phyloP scores from a whole-genome alignment of 2,888 invertebrate species.

The Dynastes maya region DNA sequence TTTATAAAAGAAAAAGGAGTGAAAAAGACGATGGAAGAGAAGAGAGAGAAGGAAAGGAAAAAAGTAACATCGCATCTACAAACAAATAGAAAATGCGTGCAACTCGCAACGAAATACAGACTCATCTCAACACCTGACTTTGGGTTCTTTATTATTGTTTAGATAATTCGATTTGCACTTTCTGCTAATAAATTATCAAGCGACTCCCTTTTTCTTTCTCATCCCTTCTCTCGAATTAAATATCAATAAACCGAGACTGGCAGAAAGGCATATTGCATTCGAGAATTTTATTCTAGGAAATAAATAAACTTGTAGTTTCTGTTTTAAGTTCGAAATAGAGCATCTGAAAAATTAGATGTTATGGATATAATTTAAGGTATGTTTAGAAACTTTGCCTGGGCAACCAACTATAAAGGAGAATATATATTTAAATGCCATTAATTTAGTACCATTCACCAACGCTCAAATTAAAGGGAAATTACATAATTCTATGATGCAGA shows the following conservation, averaged over 20 bases:
- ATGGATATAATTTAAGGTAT: constrained; percentile 8
- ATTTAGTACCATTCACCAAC: too few species aligned
- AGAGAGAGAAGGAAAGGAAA: constrained; percentile 14
- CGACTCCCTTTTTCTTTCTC: background rate
- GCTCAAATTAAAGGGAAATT: background rate
- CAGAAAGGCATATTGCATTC: constrained; percentile 12
- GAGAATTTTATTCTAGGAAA: constrained; percentile 19
- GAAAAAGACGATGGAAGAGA: constrained; percentile 18
- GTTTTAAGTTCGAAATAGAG: background rate
- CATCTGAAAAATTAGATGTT: constrained; percentile 18
- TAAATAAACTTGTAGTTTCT: constrained; percentile 29
- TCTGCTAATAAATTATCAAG: constrained; percentile 17
- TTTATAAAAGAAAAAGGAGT: constrained; percentile 60
- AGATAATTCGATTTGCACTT: constrained; percentile 28
- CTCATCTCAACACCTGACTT: constrained; percentile 23
- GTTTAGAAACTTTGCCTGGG: background rate
- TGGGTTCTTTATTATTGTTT: constrained; percentile 30
- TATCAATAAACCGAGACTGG: constrained; percentile 4
- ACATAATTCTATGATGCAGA: constrained; percentile 18
- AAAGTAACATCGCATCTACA: constrained; percentile 20
- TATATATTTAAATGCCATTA: background rate
- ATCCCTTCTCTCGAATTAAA: constrained; percentile 13
- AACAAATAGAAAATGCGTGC: constrained; percentile 17
- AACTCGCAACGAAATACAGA: background rate
- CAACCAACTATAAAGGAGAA: background rate